A percentile compares a stretch with the other conserved stretches of the same genome.
Evolutionary conservation across 1,140 invertebrate species (phyloP).

Genomic region (Ruditapes philippinarum): DNA sequence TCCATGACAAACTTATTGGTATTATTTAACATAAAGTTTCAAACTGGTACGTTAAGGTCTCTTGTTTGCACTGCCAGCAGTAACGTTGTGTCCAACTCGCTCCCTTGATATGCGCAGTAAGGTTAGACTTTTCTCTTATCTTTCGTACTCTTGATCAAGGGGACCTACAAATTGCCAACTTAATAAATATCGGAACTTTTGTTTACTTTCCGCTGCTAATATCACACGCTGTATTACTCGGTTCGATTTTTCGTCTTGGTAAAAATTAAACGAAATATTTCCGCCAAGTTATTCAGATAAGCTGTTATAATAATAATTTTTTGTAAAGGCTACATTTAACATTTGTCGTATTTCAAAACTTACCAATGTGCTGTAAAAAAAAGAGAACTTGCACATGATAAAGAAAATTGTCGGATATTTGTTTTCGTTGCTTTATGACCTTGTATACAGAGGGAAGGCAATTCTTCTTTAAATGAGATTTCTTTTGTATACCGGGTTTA

Average conservation of each 20-base stretch:
- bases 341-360: neutral
- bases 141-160: neutral
- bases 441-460: neutral
- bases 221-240: neutral
- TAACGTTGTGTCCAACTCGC: no score
- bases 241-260: neutral
- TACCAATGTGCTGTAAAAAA: neutral
- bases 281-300: neutral
- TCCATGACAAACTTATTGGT: no score
- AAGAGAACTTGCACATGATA: neutral
- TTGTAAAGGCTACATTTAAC: constrained; percentile 4
- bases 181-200: neutral
- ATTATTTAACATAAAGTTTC: no score
- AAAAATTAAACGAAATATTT: constrained; percentile 15
- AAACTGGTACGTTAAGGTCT: no score
- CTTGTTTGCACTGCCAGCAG: no score
- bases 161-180: neutral
- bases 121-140: no score
- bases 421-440: constrained; percentile 31
- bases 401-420: constrained; percentile 15
- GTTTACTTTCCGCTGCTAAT: neutral
- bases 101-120: no score
- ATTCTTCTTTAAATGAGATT: constrained; percentile 16
- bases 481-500: constrained; percentile 14
- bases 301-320: constrained; percentile 13